Evolutionary conservation across 2,113 vertebrate genomes (phyloP), one percentile per base, ranked within the genome.

Genomic region (Pomatostomus ruficeps): DNA sequence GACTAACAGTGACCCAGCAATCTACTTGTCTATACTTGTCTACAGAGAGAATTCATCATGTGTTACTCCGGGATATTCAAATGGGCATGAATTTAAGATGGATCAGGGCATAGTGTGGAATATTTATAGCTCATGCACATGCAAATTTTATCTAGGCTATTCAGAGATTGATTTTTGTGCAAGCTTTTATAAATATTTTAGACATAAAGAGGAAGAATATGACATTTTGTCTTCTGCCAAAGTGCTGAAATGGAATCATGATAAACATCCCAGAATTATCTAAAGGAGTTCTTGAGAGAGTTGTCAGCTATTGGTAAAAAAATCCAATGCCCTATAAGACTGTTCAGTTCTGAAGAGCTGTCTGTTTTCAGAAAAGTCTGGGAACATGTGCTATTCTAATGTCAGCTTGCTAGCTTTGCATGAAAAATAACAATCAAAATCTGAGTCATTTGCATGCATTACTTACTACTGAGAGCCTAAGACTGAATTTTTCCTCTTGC

Each of bases 101-200:
- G 61, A 58, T 57, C 12, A 46, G 33, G 48, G 8, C 36, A 40
- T 33, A 63, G 28, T 43, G 18, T 65, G 28, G 45, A 75, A 88
- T 89, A 75, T 82, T 75, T 85, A 65, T 79, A 85, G 48, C 40
- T 7, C 15, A 52, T 1, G 1, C 20, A 36, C 61, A 76, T 89
- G 66, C 40, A 91, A 72, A 93, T 94, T 93, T 75, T 79, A 48
- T 68, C 59, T 38, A 28, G 40, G 40, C 61, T 79, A 48, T 62
- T 70, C 31, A 82, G 46, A 82, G 33, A 61, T 8, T 51, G 76
- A 77, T 36, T 94, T 94, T 93, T 63, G 33, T 75, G 36, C n/a
- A 89, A 82, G 40, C 7, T 93, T 94, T 87, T 78, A 59, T 78
- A 86, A 86, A 77, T 86, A 90, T 74, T 95, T 92, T 59, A 93